Conservation (phyloP, 2,113 vertebrate genomes). For the Aegithalos caudatus region DNA sequence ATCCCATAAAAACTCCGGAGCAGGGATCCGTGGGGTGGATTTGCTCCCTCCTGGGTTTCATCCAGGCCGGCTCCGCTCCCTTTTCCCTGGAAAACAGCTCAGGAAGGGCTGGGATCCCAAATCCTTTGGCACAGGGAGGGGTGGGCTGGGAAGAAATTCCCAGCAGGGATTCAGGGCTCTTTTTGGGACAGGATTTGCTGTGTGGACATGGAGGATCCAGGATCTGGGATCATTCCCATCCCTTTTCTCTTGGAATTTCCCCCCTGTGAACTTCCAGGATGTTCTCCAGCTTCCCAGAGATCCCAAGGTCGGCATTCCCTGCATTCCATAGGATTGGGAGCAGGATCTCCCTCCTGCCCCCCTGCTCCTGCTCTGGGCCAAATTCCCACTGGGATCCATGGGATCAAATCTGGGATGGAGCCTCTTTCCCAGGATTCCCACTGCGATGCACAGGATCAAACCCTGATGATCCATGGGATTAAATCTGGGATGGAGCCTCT, state of each 20-base stretch:
- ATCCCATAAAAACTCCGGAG: background rate
- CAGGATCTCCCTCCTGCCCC: background rate
- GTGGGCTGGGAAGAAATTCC: background rate
- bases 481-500: background rate
- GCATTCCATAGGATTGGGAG: background rate
- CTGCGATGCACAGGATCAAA: no score
- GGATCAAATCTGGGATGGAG: background rate
- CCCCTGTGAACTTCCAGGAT: rapidly evolving
- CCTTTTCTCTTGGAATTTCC: background rate
- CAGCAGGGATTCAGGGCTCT: background rate
- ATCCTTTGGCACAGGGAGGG: rapidly evolving
- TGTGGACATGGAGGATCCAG: rapidly evolving
- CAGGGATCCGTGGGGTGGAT: rapidly evolving
- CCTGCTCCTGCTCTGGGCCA: background rate
- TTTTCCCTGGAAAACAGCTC: background rate
- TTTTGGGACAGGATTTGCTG: rapidly evolving
- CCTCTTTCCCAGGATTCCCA: background rate
- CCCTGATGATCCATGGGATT: background rate
- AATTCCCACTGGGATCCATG: rapidly evolving
- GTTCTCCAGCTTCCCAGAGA: background rate
- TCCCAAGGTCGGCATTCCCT: background rate
- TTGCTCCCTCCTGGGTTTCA: background rate
- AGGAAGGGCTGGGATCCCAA: background rate
- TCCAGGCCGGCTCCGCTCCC: background rate
- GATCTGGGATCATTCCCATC: background rate